Base-by-base conservation (phyloP, 1,140 invertebrate genomes). In the Eupristina koningsbergeri region DNA sequence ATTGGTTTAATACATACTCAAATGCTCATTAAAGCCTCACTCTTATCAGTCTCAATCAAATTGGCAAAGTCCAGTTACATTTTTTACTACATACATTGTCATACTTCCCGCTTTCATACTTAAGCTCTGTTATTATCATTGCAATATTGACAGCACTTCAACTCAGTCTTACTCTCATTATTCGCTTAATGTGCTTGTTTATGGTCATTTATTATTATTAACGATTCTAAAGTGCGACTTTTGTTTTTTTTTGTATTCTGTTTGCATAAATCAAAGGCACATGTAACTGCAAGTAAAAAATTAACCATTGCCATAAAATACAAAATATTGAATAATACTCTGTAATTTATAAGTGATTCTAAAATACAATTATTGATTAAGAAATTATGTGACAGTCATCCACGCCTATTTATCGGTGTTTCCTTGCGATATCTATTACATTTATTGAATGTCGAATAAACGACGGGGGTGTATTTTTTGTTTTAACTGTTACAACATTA, bases 11-110 rank as follows among this genome's bases (percentile, higher is more conserved):
- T 71, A 61, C 22, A 39, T 17, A 29, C 50, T n/a, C 36, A 41
- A 53, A 83, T 64, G 63, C 75, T 83, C 81, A 73, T 83, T 83
- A 83, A 67, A 78, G 58, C 47, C 58, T 53, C n/a, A 13, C 29
- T 63, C 64, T 83, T 83, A 83, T 78, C 81, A 53, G 11, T 61
- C 19, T 34, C 36, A 61, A 83, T 83, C 81, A 41, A 77, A 77
- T 77, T 36, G 81, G 73, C 63, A 61, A 61, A 69, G 74, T 77
- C 75, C 81, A 61, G 75, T 83, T 61, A 77, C 45, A 58, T 9
- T 29, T 41, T 29, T 31, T 41, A 71, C 64, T n/a, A 19, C 41
- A 22, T 31, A 31, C 7, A 75, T n/a, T 53, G 45, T 34, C 31
- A 11, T 34, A 81, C 50, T 75, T 77, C 36, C 47, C 63, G 58